phyloP scores from a whole-genome alignment of 2,113 vertebrate species.

The Kryptolebias marmoratus region DNA sequence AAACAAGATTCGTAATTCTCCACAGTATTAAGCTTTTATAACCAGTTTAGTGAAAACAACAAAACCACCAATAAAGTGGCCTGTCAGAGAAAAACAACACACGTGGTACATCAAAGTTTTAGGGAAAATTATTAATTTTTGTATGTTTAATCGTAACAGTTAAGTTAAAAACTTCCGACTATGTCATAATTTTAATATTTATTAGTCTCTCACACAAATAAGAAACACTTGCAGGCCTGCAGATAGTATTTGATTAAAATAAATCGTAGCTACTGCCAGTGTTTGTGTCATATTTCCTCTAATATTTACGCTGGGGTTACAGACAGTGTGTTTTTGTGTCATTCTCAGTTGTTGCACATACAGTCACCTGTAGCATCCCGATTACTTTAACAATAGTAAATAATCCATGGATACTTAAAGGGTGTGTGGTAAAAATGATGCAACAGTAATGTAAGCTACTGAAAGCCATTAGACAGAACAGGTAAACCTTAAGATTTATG shows the following conservation, averaged over 20 bases:
- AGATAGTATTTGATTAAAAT: slow-evolving; percentile 41
- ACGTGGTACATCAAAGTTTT: neutral
- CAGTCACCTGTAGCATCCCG: neutral
- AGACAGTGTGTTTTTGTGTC: slow-evolving; percentile 21
- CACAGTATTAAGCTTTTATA: neutral
- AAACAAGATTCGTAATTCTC: neutral
- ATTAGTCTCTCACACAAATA: slow-evolving; percentile 42
- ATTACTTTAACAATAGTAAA: slow-evolving; percentile 55
- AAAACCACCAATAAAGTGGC: neutral
- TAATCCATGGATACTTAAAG: slow-evolving; percentile 65
- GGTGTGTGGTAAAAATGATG: slow-evolving; percentile 64
- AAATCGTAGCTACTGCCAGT: slow-evolving; percentile 38
- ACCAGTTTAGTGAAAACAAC: neutral
- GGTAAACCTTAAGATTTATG: slow-evolving; percentile 48
- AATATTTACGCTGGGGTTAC: slow-evolving; percentile 32
- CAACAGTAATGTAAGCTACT: slow-evolving; percentile 68
- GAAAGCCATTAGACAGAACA: slow-evolving; percentile 65
- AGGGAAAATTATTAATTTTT: slow-evolving; percentile 27
- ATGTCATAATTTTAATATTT: slow-evolving; percentile 29
- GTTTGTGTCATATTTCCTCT: slow-evolving; percentile 21
- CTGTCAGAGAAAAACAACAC: neutral
- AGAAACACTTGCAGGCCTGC: slow-evolving; percentile 31
- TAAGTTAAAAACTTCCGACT: slow-evolving; percentile 29
- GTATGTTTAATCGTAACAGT: slow-evolving; percentile 9
- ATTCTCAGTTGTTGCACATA: slow-evolving; percentile 46